phyloP scores from a whole-genome alignment of 2,113 vertebrate genomes.

The Gallinago jamesoni region DNA sequence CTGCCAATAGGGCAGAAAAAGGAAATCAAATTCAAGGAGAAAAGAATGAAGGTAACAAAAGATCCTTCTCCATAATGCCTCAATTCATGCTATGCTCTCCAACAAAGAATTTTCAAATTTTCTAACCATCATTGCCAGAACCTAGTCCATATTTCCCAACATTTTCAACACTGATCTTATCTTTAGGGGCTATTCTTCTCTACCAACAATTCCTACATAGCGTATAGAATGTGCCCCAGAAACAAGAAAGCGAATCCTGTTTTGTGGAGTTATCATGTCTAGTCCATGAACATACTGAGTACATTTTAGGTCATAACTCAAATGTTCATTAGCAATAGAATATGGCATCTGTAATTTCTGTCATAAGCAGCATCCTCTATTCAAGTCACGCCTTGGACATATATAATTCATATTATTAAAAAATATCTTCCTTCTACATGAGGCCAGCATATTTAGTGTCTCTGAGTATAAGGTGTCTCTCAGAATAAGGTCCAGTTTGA shows the following conservation, averaged over 20 bases:
- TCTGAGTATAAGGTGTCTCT: neutral
- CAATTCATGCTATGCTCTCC: neutral
- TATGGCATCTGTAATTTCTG: neutral
- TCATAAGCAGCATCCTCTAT: neutral
- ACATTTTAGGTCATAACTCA: neutral
- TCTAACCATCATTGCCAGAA: neutral
- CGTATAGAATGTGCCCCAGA: rapidly evolving
- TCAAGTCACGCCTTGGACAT: neutral
- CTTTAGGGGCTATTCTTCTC: neutral
- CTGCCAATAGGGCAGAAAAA: neutral
- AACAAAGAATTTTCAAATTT: neutral
- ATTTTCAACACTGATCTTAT: neutral
- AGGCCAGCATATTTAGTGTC: neutral
- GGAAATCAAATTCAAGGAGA: neutral
- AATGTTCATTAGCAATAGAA: neutral
- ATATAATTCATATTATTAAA: neutral
- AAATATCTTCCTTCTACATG: neutral
- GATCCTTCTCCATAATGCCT: neutral
- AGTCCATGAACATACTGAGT: neutral
- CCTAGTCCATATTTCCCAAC: neutral
- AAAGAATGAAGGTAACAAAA: neutral
- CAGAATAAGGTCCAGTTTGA: neutral
- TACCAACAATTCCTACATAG: neutral
- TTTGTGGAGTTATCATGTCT: neutral
- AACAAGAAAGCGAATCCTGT: neutral